Evolutionary conservation across 2,797 vertebrate species (phyloP).

Genomic region (Serranus cabrilla): DNA sequence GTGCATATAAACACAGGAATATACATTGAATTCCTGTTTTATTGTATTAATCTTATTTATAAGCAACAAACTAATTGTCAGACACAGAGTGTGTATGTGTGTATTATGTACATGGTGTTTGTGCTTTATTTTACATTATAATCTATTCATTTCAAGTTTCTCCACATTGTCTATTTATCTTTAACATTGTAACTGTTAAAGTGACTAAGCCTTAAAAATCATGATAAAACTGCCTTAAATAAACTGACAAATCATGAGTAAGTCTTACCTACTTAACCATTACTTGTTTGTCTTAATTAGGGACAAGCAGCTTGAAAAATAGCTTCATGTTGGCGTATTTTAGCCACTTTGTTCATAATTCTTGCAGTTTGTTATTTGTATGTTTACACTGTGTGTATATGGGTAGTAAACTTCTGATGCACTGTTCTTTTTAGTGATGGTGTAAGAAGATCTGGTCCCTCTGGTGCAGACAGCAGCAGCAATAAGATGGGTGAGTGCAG

Average conservation of each 20-base stretch:
- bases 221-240: not conserved
- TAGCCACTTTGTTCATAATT: not conserved
- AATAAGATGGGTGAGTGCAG: slow-evolving; percentile 81
- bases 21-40: no score
- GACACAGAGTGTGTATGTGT: no score
- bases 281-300: not conserved
- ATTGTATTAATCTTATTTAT: no score
- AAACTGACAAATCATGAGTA: not conserved
- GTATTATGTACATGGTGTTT: no score
- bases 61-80: no score
- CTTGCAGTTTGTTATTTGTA: not conserved
- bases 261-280: not conserved
- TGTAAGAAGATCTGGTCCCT: slow-evolving; percentile 68
- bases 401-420: not conserved
- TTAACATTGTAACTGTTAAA: not conserved
- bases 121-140: no score
- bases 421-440: slow-evolving; percentile 73
- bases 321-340: not conserved
- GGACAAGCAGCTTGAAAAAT: not conserved
- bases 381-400: not conserved
- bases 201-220: not conserved
- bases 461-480: slow-evolving; percentile 74
- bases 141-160: no score
- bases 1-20: no score
- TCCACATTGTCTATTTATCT: no score